Base-by-base conservation (phyloP, 1,140 invertebrate species). In the Drosophila ambigua region DNA sequence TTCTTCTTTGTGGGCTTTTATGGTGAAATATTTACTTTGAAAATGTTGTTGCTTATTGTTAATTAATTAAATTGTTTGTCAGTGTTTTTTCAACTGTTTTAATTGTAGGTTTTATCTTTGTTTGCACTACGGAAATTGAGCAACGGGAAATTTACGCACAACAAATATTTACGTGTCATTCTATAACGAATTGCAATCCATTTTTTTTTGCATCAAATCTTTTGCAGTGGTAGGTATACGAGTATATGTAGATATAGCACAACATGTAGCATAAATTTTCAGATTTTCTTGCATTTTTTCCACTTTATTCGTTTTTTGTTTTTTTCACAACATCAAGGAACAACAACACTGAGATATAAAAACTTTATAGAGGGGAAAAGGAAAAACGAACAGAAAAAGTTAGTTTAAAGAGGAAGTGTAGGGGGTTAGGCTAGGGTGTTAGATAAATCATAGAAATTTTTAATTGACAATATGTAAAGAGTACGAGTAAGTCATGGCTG, bases 321-420 rank as follows among this genome's bases (percentile, higher is more conserved):
- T 72, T 72, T 77, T 87, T 79, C 61, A 88, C 83, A 79, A 88
- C 84, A 88, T 79, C 76, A 68, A 87, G 43, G 44, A 88, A 83
- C 82, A 88, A 88, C 83, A 88, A 88, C 83, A 88, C 61, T 71
- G 83, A 88, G 68, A 87, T 79, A 82, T 87, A 78, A 85, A 78
- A 84, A 77, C 26, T 77, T 84, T 80, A 84, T 84, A 45, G 48
- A 45, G 23, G 16, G 4, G 52, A 44, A 39, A 59, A 63, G 35
- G 43, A 50, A 31, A 58, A 63, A 79, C 20, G 69, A 74, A 67
- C 9, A 58, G 28, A 57, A 52, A 23, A 59, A 57, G 2, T n/a
- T 57, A 16, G 41, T 60, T 61, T 28, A 58, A 46, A 23, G 11
- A 26, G 20, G 46, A 43, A 39, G 35, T 13, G 35, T 39, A 11